These are phyloP conservation scores for Pristionchus exspectatus DNA, from an alignment of 2,888 invertebrate species.

Conservation along the genomic window DNA sequence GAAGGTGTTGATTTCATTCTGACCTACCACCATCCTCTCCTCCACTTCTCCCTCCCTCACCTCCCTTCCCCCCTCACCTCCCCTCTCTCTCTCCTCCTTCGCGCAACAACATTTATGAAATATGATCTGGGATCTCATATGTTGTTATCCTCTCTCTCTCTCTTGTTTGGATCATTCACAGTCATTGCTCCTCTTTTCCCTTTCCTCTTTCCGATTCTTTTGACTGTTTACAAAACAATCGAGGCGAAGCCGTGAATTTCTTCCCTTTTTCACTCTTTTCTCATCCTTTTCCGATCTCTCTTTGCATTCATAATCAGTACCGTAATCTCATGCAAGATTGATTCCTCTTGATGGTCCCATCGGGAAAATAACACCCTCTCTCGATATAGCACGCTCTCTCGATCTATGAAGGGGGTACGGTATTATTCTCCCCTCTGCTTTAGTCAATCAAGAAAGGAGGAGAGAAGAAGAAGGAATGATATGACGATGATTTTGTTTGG, in stretches of 20 bases:
- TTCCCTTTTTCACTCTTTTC: neutral
- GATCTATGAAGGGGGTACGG: neutral
- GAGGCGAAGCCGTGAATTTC: neutral
- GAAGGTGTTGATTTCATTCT: conserved; percentile 30
- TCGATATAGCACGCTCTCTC: neutral
- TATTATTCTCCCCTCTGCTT: conserved; percentile 4
- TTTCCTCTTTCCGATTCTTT: neutral
- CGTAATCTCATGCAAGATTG: conserved; percentile 29
- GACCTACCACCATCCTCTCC: neutral
- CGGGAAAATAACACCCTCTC: neutral
- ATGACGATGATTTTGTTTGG: conserved; percentile 33
- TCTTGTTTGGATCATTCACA: neutral
- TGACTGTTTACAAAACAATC: conserved; percentile 29
- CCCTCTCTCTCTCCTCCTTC: neutral
- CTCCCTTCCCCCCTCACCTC: neutral
- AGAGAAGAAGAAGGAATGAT: conserved; percentile 36
- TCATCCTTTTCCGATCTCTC: neutral
- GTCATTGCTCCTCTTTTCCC: neutral
- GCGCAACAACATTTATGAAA: conserved; percentile 10
- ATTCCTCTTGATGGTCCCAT: neutral
- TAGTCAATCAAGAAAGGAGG: conserved; percentile 24
- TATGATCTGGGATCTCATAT: neutral
- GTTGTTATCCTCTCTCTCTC: neutral
- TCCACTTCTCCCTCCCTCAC: no score
- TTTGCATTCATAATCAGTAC: conserved; percentile 28